Evolutionary conservation across 2,113 vertebrate species (phyloP).

Genomic region (Glaucomys volans): DNA sequence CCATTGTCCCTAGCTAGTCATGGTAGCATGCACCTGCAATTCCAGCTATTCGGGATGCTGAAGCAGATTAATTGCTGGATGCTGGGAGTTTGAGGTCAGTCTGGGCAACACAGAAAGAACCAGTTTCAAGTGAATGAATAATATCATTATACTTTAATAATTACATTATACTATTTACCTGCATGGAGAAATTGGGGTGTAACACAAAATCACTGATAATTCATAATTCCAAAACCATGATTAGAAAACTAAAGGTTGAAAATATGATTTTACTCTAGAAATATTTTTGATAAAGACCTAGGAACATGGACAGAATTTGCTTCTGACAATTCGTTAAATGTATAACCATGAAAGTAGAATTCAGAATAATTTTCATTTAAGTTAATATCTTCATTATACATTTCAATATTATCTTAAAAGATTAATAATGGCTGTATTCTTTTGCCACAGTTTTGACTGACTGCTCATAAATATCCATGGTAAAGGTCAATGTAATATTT

Average conservation of each 20-base stretch:
- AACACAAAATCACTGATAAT: not conserved
- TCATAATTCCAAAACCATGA: not conserved
- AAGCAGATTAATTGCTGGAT: not conserved
- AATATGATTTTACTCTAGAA: not conserved
- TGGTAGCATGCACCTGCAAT: rapidly evolving
- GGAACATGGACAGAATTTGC: not conserved
- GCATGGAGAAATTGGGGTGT: not conserved
- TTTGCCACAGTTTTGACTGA: not conserved
- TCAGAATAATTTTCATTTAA: constrained; percentile 26
- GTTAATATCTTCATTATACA: not conserved
- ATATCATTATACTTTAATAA: not conserved
- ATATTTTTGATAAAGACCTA: not conserved
- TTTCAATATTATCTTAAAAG: not conserved
- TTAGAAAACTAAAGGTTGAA: not conserved
- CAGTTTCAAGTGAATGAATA: not conserved
- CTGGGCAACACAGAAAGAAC: not conserved
- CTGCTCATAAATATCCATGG: not conserved
- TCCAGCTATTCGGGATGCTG: not conserved
- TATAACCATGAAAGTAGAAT: not conserved
- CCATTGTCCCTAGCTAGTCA: not conserved
- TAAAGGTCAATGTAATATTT: not conserved
- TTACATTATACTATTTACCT: not conserved
- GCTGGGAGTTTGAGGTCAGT: not conserved
- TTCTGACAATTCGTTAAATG: not conserved
- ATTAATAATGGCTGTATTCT: not conserved